phyloP scores from a whole-genome alignment of 2,888 invertebrate species.

The Dolichopus griseipennis region DNA sequence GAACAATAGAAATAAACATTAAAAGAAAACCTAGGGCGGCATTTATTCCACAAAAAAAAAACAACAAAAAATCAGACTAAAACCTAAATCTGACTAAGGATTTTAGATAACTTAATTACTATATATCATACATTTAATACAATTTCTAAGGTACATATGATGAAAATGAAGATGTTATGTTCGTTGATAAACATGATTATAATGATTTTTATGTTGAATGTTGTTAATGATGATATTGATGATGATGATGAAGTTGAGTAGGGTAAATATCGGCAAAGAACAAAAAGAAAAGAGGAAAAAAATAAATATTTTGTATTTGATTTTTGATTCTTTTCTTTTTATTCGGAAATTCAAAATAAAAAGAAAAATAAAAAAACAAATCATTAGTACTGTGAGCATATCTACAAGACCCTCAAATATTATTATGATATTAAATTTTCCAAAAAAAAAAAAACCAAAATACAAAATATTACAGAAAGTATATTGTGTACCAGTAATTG shows the following conservation, averaged over 20 bases:
- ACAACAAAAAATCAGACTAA: not conserved
- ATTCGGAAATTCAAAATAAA: not conserved
- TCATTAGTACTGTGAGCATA: not conserved
- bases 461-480: too few species aligned
- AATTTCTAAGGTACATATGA: not conserved
- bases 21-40: not conserved
- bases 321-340: not conserved
- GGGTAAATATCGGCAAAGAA: slow-evolving; percentile 4
- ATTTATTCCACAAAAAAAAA: not conserved
- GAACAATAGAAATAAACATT: not conserved
- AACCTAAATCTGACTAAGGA: not conserved
- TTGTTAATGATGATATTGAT: not conserved
- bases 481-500: too few species aligned
- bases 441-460: too few species aligned
- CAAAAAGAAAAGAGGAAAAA: not conserved
- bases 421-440: too few species aligned
- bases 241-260: not conserved
- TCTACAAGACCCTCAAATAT: too few species aligned
- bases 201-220: not conserved
- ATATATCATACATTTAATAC: not conserved
- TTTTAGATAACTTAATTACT: not conserved
- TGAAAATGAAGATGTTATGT: not conserved
- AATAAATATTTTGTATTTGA: too few species aligned
- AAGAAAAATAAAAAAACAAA: not conserved
- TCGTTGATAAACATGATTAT: not conserved